These are phyloP conservation scores for Lepidostoma basale DNA, from an alignment of 1,140 invertebrate genomes.

Conservation along the genomic window DNA sequence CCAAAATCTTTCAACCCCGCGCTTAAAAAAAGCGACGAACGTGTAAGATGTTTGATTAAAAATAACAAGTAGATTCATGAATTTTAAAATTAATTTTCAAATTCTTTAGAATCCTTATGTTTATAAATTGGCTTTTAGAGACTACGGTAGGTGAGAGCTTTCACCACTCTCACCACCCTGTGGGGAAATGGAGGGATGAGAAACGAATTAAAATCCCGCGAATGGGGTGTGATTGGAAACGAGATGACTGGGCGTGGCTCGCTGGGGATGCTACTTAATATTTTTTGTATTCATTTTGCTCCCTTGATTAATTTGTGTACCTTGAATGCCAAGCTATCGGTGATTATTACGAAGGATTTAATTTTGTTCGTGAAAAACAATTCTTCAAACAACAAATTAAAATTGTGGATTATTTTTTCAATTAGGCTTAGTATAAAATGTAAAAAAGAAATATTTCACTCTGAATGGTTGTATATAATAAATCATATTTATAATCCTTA, in stretches of 20 bases:
- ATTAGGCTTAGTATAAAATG: too few relatives aligned
- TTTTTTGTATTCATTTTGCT: constrained; percentile 23
- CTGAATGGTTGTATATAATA: too few relatives aligned
- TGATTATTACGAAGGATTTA: constrained; percentile 35
- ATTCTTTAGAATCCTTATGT: constrained; percentile 30
- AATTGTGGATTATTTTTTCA: constrained; percentile 30
- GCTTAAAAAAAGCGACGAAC: too few relatives aligned
- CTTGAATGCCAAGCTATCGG: constrained; percentile 11
- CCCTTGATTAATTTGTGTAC: neutral
- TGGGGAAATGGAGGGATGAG: constrained; percentile 29
- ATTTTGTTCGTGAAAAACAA: constrained; percentile 17
- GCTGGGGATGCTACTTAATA: neutral
- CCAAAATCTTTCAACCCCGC: too few relatives aligned
- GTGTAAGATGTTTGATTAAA: constrained; percentile 19
- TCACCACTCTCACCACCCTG: neutral
- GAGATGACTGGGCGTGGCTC: constrained; percentile 39
- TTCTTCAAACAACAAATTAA: constrained; percentile 33
- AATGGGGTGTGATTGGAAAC: constrained; percentile 44
- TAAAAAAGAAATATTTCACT: too few relatives aligned
- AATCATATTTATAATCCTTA: too few relatives aligned
- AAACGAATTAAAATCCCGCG: constrained; percentile 41
- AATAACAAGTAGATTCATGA: constrained; percentile 8
- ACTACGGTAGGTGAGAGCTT: neutral
- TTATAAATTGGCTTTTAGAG: constrained; percentile 35
- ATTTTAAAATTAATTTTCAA: constrained; percentile 9